These are phyloP conservation scores for Sterrhoptilus dennistouni DNA, from an alignment of 2,113 vertebrate genomes.

Conservation along the genomic window DNA sequence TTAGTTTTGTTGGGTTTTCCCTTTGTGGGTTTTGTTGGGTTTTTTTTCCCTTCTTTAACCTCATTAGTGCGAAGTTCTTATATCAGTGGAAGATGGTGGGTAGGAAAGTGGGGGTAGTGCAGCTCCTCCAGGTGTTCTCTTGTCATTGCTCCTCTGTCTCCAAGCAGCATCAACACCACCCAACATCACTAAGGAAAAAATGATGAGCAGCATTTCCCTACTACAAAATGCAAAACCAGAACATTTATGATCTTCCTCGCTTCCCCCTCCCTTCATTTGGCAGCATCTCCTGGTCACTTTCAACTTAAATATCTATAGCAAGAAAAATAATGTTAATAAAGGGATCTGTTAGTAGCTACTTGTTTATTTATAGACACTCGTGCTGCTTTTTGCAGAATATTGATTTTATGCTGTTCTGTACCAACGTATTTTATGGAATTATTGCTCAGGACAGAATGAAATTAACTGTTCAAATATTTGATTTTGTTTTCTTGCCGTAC, in stretches of 20 bases:
- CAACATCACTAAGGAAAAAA: background rate
- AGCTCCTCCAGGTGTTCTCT: background rate
- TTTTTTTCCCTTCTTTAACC: background rate
- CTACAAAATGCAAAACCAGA: background rate
- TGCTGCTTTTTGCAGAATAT: background rate
- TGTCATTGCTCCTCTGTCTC: background rate
- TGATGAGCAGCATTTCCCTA: background rate
- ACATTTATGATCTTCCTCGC: background rate
- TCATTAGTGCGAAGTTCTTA: background rate
- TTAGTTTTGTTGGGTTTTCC: background rate
- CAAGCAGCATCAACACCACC: background rate
- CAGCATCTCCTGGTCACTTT: background rate
- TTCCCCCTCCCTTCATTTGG: background rate
- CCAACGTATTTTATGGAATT: slow-evolving; percentile 20
- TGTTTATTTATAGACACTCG: background rate
- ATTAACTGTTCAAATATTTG: slow-evolving; percentile 30
- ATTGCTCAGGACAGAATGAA: slow-evolving; percentile 14
- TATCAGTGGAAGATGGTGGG: background rate
- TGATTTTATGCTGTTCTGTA: background rate
- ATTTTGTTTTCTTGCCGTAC: background rate
- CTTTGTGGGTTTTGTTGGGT: background rate
- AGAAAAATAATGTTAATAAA: background rate
- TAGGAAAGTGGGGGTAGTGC: background rate
- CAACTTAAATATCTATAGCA: background rate
- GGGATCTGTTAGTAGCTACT: background rate